These are phyloP conservation scores for Trachelus iudaicus DNA, from an alignment of 2,888 invertebrate genomes.

Conservation along the genomic window DNA sequence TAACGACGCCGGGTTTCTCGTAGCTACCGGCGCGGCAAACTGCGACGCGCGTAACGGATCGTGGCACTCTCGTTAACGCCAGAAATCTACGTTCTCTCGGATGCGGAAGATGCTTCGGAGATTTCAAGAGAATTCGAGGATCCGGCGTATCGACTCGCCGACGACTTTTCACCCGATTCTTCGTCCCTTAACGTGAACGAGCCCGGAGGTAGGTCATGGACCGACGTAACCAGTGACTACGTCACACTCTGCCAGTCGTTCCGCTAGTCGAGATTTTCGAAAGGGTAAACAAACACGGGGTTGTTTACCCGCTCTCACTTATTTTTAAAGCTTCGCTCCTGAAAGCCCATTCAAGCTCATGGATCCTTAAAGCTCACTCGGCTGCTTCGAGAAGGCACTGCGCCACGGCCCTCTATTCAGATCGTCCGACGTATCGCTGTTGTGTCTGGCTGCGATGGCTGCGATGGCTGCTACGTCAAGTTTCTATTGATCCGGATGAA, in stretches of 20 bases:
- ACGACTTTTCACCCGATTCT: no score
- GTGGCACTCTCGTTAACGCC: no score
- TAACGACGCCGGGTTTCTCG: constrained; percentile 41
- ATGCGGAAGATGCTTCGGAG: no score
- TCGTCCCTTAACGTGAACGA: no score
- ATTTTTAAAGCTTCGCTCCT: constrained; percentile 43
- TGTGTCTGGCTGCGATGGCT: neutral
- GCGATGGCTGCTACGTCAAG: fast-evolving
- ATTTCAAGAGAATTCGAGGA: no score
- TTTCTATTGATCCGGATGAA: neutral
- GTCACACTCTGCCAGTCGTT: neutral
- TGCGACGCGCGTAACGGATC: neutral
- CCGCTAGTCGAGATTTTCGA: constrained; percentile 33
- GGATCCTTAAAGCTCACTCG: constrained; percentile 35
- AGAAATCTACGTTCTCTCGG: no score
- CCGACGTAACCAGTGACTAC: no score
- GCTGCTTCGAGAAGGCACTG: no score
- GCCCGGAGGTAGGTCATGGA: constrained; percentile 33
- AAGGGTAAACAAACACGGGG: constrained; percentile 47
- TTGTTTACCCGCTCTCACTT: constrained; percentile 41
- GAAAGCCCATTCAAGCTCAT: constrained; percentile 43
- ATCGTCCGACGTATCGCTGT: no score
- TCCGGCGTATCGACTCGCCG: no score
- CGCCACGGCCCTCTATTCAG: no score
- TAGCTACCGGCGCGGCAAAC: neutral